A percentile compares a stretch with the other conserved stretches of the same genome.
phyloP scores from a whole-genome alignment of 2,113 vertebrate species.

The Cyrtonyx montezumae region DNA sequence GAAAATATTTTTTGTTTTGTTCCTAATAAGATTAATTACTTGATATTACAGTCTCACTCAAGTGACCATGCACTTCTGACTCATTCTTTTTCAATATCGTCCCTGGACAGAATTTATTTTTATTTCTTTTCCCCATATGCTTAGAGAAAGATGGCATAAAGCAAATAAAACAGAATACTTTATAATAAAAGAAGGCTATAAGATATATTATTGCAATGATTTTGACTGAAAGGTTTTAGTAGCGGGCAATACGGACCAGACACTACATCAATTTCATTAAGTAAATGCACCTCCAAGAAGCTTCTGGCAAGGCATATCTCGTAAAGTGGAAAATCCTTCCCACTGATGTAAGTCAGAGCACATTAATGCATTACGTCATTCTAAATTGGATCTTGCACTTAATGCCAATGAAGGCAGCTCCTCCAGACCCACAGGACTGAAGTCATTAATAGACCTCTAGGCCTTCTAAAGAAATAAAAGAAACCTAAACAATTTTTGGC shows the following conservation, averaged over 20 bases:
- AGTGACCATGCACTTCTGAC: not conserved
- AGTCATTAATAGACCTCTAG: constrained; percentile 43
- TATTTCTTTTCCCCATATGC: not conserved
- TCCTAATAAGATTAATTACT: not conserved
- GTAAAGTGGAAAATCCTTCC: constrained; percentile 63
- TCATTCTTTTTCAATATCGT: not conserved
- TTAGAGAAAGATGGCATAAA: not conserved
- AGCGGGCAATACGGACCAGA: not conserved
- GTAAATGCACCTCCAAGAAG: constrained; percentile 58
- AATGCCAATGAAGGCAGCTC: constrained; percentile 61
- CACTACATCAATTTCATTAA: constrained; percentile 59
- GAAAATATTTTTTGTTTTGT: not conserved
- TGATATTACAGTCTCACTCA: not conserved
- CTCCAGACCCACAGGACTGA: constrained; percentile 15
- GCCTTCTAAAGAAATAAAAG: not conserved
- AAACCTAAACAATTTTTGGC: not conserved
- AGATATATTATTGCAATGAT: not conserved
- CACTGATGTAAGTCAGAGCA: constrained; percentile 17
- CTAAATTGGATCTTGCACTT: constrained; percentile 74
- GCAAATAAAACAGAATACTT: not conserved
- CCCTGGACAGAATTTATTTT: not conserved
- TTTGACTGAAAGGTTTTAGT: constrained; percentile 15
- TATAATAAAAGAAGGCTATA: constrained; percentile 13
- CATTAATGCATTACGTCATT: constrained; percentile 56
- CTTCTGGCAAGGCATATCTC: constrained; percentile 54